Percentiles rank a stretch among this genome's conserved stretches.
phyloP scores from a whole-genome alignment of 2,888 invertebrate genomes.

The Morpho achilles region DNA sequence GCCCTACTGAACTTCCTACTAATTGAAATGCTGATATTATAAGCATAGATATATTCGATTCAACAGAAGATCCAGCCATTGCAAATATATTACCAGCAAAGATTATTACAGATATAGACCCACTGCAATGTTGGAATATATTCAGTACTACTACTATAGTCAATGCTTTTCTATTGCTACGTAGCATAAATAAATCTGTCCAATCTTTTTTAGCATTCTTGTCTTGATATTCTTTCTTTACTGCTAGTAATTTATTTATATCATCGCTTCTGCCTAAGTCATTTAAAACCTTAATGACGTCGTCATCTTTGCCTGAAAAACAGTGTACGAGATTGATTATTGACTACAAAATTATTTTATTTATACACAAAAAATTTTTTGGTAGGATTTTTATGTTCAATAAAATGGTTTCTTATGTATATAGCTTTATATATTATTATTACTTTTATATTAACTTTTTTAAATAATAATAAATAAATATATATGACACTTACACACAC shows the following conservation, averaged over 20 bases:
- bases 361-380: no score
- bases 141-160: constrained; percentile 38
- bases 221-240: constrained; percentile 27
- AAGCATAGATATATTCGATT: constrained; percentile 44
- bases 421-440: no score
- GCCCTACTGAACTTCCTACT: constrained; percentile 37
- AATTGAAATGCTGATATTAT: constrained; percentile 45
- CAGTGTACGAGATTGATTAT: no score
- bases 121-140: constrained; percentile 44
- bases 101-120: constrained; percentile 37
- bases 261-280: constrained; percentile 42
- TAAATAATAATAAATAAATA: no score
- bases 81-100: constrained; percentile 46
- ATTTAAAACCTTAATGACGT: constrained; percentile 18
- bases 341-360: no score
- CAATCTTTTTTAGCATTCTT: constrained; percentile 29
- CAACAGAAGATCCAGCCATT: constrained; percentile 42
- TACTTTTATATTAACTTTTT: no score
- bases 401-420: no score
- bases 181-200: constrained; percentile 38
- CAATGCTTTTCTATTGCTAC: constrained; percentile 42
- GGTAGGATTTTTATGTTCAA: no score
- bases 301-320: not conserved
- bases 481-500: no score
- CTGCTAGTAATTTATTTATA: constrained; percentile 27